phyloP scores from a whole-genome alignment of 2,113 vertebrate genomes.

The Casuarius casuarius region DNA sequence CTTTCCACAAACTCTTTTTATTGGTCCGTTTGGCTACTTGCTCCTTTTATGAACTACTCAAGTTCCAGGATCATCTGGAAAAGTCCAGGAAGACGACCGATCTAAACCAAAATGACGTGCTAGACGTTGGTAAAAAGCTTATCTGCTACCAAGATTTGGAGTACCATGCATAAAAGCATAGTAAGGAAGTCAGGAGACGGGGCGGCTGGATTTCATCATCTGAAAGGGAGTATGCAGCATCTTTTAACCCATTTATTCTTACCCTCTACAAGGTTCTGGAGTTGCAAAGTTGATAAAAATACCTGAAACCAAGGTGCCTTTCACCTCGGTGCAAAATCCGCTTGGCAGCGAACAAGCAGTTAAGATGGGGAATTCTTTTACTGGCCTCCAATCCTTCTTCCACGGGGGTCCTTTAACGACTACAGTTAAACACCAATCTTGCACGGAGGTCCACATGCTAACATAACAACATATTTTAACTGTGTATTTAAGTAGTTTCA shows the following conservation, averaged over 20 bases:
- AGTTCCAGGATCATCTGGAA: conserved; percentile 24
- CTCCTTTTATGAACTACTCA: conserved; percentile 57
- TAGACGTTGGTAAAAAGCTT: background rate
- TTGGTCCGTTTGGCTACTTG: conserved; percentile 60
- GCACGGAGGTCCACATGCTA: conserved; percentile 62
- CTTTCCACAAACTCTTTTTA: conserved; percentile 55
- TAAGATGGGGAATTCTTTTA: background rate
- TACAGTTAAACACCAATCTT: conserved; percentile 23
- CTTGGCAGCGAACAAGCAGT: background rate
- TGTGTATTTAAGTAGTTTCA: conserved; percentile 40
- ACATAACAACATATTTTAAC: conserved; percentile 61
- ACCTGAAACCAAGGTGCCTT: background rate
- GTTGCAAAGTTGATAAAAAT: background rate
- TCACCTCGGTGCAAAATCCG: background rate
- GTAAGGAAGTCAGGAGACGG: background rate
- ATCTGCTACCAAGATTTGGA: background rate
- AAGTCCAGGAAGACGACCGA: background rate
- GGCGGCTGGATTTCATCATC: background rate
- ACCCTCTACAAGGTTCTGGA: background rate
- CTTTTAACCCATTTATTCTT: background rate
- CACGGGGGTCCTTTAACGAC: background rate
- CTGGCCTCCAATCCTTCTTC: background rate
- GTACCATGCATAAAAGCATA: rapidly evolving
- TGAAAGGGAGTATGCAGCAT: background rate
- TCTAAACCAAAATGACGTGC: background rate